phyloP scores from a whole-genome alignment of 2,113 vertebrate species.

The Hypanus sabinus region DNA sequence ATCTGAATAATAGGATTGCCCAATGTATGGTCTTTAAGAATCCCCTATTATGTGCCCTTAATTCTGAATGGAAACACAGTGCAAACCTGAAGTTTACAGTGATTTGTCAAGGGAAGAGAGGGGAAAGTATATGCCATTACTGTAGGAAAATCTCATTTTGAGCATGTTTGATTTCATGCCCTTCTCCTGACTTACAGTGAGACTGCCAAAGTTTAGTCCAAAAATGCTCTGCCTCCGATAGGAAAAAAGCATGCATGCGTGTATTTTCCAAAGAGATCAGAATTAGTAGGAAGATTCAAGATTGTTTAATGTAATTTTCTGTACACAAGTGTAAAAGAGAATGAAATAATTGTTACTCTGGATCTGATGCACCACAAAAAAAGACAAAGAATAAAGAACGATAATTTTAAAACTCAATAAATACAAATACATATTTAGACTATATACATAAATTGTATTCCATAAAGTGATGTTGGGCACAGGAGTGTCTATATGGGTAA shows the following conservation, averaged over 20 bases:
- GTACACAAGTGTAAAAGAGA: too few relatives aligned
- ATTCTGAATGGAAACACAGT: background rate
- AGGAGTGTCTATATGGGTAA: too few relatives aligned
- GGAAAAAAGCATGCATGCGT: background rate
- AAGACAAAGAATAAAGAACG: too few relatives aligned
- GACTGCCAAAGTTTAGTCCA: background rate
- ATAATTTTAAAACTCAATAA: too few relatives aligned
- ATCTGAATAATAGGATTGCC: conserved; percentile 21
- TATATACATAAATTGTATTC: too few relatives aligned
- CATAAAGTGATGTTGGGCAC: too few relatives aligned
- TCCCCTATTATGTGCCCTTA: background rate
- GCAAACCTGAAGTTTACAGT: background rate
- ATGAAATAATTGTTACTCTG: too few relatives aligned
- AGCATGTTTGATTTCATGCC: background rate
- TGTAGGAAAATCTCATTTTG: background rate
- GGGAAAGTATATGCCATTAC: background rate
- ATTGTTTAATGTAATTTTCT: too few relatives aligned
- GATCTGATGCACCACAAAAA: too few relatives aligned
- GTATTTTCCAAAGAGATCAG: background rate
- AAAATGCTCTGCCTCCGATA: background rate
- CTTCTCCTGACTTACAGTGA: background rate
- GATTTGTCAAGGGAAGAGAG: background rate
- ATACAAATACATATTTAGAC: too few relatives aligned
- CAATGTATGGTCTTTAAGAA: background rate
- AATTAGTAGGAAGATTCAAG: too few relatives aligned